Base-by-base conservation (phyloP, 2,113 vertebrate species). In the Calidris pugnax region DNA sequence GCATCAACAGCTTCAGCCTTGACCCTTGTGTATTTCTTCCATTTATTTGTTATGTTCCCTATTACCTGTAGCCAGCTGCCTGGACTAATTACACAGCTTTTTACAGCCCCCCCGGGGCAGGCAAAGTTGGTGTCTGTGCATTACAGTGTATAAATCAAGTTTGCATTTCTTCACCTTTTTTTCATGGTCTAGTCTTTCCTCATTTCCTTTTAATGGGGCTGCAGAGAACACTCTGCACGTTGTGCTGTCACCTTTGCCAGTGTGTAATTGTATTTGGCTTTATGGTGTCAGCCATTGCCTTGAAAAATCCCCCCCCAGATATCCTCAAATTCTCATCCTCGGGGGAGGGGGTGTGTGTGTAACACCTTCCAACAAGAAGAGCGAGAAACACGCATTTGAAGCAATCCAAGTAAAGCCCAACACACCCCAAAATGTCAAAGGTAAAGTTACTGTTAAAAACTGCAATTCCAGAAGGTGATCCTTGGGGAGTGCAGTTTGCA, bases 1-100 rank as follows among this genome's bases (percentile, higher is more conserved):
- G 87, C 91, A 62, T 66, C 59, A 12, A 10, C 91, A 86, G 63
- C 80, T 66, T 55, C 88, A 62, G 57, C 81, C 66, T 35, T 68
- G 62, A 82, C 53, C 62, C 39, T 63, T 41, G 50, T 30, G 74
- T 85, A 18, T 30, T 48, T 39, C 45, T 90, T 15, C 71, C 75
- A 7, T n/a, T 16, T 48, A 20, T 76, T 90, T 90, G 14, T 51
- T 21, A 32, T 41, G 19, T 56, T 86, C 59, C 47, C 47, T 11
- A 2, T 87, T 82, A 89, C 89, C 95, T 96, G 83, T 66, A 86
- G 60, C 68, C 78, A 71, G 66, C 91, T 92, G 91, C 84, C 68
- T 63, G 93, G 2, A 50, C 28, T 89, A 50, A 94, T 94, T 74
- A 55, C 87, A 37, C 48, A 4, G 37, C 57, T 53, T 64, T 76